Conservation (phyloP, 2,888 invertebrate genomes). For the Bimastos eiseni region DNA sequence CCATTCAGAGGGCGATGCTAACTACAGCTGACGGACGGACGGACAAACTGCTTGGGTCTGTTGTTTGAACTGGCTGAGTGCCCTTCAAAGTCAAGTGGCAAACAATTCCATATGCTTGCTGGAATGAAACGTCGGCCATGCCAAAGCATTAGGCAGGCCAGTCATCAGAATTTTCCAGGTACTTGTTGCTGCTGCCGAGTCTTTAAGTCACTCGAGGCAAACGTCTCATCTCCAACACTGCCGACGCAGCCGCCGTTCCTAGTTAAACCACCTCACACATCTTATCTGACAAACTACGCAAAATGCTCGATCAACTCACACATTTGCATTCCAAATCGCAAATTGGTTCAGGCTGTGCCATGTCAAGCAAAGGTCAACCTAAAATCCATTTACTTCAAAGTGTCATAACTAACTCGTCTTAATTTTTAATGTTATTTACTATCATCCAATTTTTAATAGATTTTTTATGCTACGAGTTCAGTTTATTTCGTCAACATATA, state of each 20-base stretch:
- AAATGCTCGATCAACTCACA: background rate
- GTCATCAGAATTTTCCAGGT: conserved; percentile 13
- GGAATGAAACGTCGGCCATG: background rate
- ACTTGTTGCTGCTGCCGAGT: background rate
- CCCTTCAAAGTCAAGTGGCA: conserved; percentile 13
- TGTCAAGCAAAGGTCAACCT: background rate
- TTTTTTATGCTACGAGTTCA: too few species aligned
- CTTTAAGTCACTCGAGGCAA: conserved; percentile 13
- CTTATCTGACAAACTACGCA: conserved; percentile 2
- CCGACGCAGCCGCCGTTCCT: background rate
- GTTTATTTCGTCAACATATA: too few species aligned
- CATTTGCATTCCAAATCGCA: background rate
- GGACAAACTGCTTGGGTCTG: conserved; percentile 6
- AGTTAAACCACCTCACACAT: background rate
- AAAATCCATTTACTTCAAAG: background rate
- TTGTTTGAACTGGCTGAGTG: conserved; percentile 13
- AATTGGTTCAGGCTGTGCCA: background rate
- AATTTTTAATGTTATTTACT: too few species aligned
- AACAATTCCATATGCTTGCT: background rate
- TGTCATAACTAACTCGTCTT: background rate
- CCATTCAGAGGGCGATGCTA: conserved; percentile 13
- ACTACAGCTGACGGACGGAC: conserved; percentile 3
- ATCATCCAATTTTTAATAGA: too few species aligned
- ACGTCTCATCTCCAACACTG: background rate
- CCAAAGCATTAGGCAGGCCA: conserved; percentile 6